phyloP scores from a whole-genome alignment of 2,797 vertebrate genomes.

The Distichodus sexfasciatus region DNA sequence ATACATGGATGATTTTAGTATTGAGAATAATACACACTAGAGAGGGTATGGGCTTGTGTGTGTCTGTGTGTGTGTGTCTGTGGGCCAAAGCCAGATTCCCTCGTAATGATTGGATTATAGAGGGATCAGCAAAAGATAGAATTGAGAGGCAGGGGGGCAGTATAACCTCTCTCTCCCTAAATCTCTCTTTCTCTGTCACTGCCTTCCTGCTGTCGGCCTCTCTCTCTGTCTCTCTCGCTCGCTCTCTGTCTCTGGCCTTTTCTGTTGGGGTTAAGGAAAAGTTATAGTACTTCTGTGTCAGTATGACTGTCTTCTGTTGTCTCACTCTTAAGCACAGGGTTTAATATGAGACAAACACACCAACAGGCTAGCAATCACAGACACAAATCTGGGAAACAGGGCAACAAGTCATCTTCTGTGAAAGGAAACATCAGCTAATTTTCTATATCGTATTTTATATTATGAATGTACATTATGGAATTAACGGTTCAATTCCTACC shows the following conservation, averaged over 20 bases:
- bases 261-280: no score
- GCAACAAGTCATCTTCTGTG: no score
- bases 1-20: slow-evolving; percentile 4
- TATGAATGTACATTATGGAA: no score
- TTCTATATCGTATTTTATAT: no score
- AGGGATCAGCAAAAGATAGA: slow-evolving; percentile 19
- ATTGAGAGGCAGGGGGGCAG: background rate
- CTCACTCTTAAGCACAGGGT: no score
- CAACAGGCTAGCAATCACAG: no score
- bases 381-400: no score
- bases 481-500: no score
- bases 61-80: slow-evolving; percentile 3
- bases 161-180: background rate
- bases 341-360: no score
- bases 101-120: slow-evolving; percentile 38
- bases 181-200: background rate
- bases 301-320: no score
- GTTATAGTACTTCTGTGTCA: no score
- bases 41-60: slow-evolving; percentile 1
- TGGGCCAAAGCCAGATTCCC: background rate
- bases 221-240: background rate
- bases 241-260: background rate
- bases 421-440: no score
- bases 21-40: background rate
- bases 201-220: background rate